Conservation (phyloP, 2,888 invertebrate species). For the Erannis defoliaria region DNA sequence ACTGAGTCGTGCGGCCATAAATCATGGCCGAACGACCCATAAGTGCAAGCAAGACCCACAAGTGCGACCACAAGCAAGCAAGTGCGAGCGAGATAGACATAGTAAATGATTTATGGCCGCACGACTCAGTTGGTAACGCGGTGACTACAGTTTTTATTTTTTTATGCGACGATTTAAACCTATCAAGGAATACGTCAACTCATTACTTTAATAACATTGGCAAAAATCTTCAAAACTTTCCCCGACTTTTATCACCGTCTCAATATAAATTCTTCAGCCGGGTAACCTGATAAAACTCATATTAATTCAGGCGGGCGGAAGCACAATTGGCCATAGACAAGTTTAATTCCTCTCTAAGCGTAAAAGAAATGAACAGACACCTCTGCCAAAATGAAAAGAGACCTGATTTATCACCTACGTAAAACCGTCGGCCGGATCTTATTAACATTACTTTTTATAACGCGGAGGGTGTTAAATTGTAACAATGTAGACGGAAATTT, state of each 20-base stretch:
- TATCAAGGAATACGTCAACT: too few species aligned
- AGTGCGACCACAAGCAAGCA: too few species aligned
- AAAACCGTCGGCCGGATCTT: constrained; percentile 77
- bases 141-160: too few species aligned
- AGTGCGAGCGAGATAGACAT: too few species aligned
- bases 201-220: constrained; percentile 6
- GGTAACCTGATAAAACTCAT: constrained; percentile 45
- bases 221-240: constrained; percentile 14
- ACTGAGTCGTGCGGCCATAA: too few species aligned
- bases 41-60: too few species aligned
- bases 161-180: too few species aligned
- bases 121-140: too few species aligned
- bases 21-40: too few species aligned
- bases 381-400: constrained; percentile 80
- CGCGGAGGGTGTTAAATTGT: constrained; percentile 78
- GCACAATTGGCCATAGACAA: constrained; percentile 75
- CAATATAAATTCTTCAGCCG: constrained; percentile 28
- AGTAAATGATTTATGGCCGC: too few species aligned
- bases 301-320: constrained; percentile 64
- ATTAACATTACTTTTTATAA: constrained; percentile 86
- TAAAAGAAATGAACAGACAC: constrained; percentile 81
- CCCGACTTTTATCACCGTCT: constrained; percentile 28
- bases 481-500: constrained; percentile 81
- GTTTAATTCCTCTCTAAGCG: constrained; percentile 74
- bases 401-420: constrained; percentile 81